Evolutionary conservation across 2,888 invertebrate species (phyloP).

Genomic region (Mesorhabditis spiculigera): DNA sequence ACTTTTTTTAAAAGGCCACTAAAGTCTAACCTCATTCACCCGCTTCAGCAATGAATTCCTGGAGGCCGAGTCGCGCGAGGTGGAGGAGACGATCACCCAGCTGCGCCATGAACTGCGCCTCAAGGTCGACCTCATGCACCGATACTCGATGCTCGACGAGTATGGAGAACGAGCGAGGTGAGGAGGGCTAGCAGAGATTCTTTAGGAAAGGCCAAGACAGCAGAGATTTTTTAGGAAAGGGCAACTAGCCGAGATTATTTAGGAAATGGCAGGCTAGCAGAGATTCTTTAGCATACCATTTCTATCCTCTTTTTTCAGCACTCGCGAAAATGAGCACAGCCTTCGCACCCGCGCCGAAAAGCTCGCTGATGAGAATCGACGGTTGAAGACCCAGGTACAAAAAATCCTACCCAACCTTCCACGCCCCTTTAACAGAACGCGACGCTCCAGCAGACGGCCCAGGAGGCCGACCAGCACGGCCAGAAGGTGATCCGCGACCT

Average conservation of each 20-base stretch:
- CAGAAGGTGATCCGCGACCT: constrained; percentile 20
- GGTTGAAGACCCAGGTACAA: constrained; percentile 19
- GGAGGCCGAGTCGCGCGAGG: constrained; percentile 70
- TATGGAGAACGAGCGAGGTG: constrained; percentile 12
- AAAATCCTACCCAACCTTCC: neutral
- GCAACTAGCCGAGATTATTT: too few species aligned
- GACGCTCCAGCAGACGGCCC: neutral
- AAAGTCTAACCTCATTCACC: neutral
- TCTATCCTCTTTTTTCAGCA: neutral
- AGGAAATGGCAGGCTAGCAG: too few species aligned
- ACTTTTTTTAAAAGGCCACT: neutral
- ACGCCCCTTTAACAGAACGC: neutral
- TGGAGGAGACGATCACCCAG: constrained; percentile 74
- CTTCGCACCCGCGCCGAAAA: constrained; percentile 20
- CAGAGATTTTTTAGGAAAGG: too few species aligned
- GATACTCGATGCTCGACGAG: constrained; percentile 45
- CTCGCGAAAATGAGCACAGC: constrained; percentile 11
- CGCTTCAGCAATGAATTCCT: constrained; percentile 64
- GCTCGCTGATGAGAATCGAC: constrained; percentile 26
- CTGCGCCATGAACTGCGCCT: constrained; percentile 75
- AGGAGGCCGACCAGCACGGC: constrained; percentile 20
- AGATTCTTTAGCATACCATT: too few species aligned
- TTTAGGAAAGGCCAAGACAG: too few species aligned
- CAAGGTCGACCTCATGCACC: constrained; percentile 43
- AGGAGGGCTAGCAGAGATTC: neutral